Percentiles rank a stretch among this genome's conserved stretches.
Evolutionary conservation across 1,140 invertebrate species (phyloP).

Genomic region (Cydia fagiglandana): DNA sequence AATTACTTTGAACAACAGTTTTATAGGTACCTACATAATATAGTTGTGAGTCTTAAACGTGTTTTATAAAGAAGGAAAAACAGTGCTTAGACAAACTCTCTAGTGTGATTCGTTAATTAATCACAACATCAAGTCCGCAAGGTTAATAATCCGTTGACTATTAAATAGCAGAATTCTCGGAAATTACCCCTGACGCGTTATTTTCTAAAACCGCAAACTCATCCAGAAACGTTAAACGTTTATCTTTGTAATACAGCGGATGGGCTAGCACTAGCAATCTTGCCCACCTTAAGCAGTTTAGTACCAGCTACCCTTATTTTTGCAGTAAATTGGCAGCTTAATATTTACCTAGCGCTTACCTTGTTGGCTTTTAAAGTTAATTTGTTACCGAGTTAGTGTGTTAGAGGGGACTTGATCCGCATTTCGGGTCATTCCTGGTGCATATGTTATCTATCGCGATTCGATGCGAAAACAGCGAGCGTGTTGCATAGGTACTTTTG

Average conservation of each 20-base stretch:
- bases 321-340: background rate
- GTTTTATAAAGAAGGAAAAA: no score
- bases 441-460: no score
- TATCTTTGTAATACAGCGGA: background rate
- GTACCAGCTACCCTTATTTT: background rate
- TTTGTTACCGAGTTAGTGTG: constrained; percentile 27
- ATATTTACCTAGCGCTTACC: background rate
- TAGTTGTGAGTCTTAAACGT: no score
- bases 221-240: background rate
- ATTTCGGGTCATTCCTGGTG: no score
- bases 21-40: no score
- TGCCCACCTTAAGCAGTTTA: background rate
- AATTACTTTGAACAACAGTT: no score
- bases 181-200: background rate
- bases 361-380: background rate
- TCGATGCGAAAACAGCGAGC: no score
- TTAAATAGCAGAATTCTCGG: background rate
- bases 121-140: no score
- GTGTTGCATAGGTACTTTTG: no score
- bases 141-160: background rate
- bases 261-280: background rate
- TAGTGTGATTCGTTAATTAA: no score
- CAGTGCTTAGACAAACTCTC: no score
- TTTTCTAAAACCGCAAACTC: background rate
- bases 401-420: background rate